Conservation (phyloP, 2,797 vertebrate species). For the Sus cebifrons region DNA sequence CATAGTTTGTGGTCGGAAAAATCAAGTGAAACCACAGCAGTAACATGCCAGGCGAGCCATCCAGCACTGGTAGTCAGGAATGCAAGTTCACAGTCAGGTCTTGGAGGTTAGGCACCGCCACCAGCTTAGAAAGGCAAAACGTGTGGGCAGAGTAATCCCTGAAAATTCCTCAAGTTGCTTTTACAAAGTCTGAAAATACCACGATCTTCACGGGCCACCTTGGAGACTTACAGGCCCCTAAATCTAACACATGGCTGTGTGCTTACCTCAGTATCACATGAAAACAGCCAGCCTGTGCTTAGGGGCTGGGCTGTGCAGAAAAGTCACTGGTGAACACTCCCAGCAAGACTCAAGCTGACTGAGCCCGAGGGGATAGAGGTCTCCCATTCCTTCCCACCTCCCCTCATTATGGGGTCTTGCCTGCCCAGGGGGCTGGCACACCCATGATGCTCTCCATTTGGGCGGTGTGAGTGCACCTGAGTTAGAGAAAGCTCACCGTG, state of each 20-base stretch:
- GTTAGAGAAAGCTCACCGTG: neutral
- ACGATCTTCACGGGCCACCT: neutral
- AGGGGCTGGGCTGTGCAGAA: fast-evolving
- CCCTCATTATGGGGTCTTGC: neutral
- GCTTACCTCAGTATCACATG: neutral
- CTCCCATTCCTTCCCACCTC: fast-evolving
- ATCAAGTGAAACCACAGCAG: neutral
- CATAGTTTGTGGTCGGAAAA: neutral
- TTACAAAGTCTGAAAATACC: neutral
- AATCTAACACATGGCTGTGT: fast-evolving
- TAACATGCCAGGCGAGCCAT: neutral
- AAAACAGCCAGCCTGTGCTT: neutral
- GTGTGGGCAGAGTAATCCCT: neutral
- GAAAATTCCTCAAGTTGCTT: neutral
- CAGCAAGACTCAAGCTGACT: neutral
- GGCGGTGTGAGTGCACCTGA: neutral
- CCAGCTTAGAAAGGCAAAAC: neutral
- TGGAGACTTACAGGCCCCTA: neutral
- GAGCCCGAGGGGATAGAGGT: neutral
- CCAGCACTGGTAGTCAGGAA: neutral
- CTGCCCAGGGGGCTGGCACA: neutral
- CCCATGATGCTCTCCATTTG: neutral
- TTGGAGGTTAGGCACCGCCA: neutral
- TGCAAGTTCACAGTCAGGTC: neutral
- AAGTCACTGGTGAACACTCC: neutral